These are phyloP conservation scores for Amphipyra berbera DNA, from an alignment of 2,888 invertebrate species.

Conservation along the genomic window DNA sequence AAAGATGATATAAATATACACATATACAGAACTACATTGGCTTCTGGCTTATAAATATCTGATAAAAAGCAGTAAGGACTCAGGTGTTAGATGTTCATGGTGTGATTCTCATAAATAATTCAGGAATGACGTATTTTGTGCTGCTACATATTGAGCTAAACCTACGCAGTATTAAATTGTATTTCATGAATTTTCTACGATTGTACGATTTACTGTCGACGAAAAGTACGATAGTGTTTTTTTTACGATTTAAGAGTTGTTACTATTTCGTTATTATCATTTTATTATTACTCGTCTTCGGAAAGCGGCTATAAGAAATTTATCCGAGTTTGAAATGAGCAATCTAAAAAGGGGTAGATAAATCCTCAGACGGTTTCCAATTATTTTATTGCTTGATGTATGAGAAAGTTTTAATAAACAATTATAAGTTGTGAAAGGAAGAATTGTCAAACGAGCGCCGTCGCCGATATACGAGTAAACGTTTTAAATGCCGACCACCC, in stretches of 20 bases:
- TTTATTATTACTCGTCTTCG: too few species aligned
- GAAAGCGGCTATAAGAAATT: too few species aligned
- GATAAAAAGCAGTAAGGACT: constrained; percentile 21
- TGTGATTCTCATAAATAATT: constrained; percentile 22
- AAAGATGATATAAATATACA: constrained; percentile 29
- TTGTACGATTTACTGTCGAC: too few species aligned
- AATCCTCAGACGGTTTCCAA: constrained; percentile 10
- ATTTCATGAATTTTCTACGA: too few species aligned
- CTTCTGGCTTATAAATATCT: constrained; percentile 15
- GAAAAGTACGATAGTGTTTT: too few species aligned
- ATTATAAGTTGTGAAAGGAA: constrained; percentile 42
- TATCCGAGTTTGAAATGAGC: too few species aligned
- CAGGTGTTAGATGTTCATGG: constrained; percentile 18
- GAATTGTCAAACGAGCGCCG: constrained; percentile 16
- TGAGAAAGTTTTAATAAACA: constrained; percentile 48
- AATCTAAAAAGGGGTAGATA: too few species aligned
- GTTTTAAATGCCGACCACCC: constrained; percentile 26
- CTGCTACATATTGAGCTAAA: not conserved
- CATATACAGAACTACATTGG: constrained; percentile 2
- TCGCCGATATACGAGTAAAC: constrained; percentile 27
- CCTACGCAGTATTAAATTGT: constrained; percentile 4
- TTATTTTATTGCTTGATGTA: constrained; percentile 28
- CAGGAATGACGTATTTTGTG: not conserved
- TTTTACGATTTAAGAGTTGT: too few species aligned
- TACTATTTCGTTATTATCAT: too few species aligned